Evolutionary conservation across 2,797 vertebrate genomes (phyloP), one percentile per base, ranked within the genome.

Genomic region (Novumbra hubbsi): DNA sequence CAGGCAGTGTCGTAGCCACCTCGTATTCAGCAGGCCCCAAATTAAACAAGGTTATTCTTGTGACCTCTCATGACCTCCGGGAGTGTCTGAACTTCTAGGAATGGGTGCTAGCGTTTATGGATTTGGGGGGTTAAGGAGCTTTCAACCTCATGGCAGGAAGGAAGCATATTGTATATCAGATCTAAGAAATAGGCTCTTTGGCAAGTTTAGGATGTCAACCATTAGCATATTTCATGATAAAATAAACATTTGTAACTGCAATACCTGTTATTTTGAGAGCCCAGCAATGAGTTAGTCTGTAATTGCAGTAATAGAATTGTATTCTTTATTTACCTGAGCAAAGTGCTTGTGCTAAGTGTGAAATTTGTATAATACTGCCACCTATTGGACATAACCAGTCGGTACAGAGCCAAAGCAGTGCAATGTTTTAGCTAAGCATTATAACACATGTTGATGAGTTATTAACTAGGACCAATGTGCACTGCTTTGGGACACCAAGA

Each of bases 331-430:
- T 19, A 65, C 50, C 17, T 50, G 55, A 16, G 8, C 32, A 41
- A 16, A 41, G 17, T n/a, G 32, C 32, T 30, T 5, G 34, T 38
- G 49, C 6, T 6, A 7, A 4, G 12, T 24, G 12, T 19, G 32
- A 73, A 57, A 38, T 55, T 49, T 52, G 60, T 60, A 24, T 45
- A 68, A 68, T 60, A 73, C 71, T 52, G 74, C 72, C 80, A 71
- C 74, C 71, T 76, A 28, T 32, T 76, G 80, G 80, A 49, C 27
- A 49, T 70, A 16, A n/a, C n/a, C 32, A 34, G 32, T 60, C 24
- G 41, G 17, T 65, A 41, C 32, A 71, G 60, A 67, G 27, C 45
- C 14, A 45, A 12, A 45, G 41, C 41, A 45, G 41, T 45, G 41
- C 41, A 45, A 45, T 6, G 8, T 45, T 45, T 45, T 45, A 45